Evolutionary conservation across 2,797 vertebrate genomes (phyloP).

Genomic region (Alosa sapidissima): DNA sequence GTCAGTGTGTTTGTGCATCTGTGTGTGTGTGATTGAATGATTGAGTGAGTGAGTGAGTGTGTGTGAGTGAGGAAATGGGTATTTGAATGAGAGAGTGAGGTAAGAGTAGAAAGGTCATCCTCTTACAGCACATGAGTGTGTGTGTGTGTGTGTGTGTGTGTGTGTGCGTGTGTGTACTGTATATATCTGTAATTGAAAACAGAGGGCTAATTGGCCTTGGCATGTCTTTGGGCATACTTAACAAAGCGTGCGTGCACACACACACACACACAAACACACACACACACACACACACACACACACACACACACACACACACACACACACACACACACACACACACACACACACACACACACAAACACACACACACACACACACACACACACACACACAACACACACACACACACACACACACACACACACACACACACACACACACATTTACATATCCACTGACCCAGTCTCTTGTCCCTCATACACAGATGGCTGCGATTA

Average conservation of each 20-base stretch:
- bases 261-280: neutral
- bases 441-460: neutral
- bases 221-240: neutral
- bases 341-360: neutral
- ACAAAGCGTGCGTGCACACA: neutral
- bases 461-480: neutral
- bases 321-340: too few relatives aligned
- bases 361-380: neutral
- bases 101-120: neutral
- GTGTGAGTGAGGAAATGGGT: neutral
- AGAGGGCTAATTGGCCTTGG: slow-evolving; percentile 3
- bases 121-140: neutral
- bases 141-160: neutral
- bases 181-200: neutral
- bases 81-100: too few relatives aligned
- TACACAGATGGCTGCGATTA: slow-evolving; percentile 47
- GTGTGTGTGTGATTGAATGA: neutral
- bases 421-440: neutral
- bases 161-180: neutral
- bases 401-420: neutral
- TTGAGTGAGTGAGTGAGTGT: neutral
- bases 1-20: too few relatives aligned
- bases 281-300: neutral
- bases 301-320: neutral
- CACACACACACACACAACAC: too few relatives aligned